Evolutionary conservation across 2,888 invertebrate genomes (phyloP), one percentile per base, ranked within the genome.

Genomic region (Mesochorus sp.): DNA sequence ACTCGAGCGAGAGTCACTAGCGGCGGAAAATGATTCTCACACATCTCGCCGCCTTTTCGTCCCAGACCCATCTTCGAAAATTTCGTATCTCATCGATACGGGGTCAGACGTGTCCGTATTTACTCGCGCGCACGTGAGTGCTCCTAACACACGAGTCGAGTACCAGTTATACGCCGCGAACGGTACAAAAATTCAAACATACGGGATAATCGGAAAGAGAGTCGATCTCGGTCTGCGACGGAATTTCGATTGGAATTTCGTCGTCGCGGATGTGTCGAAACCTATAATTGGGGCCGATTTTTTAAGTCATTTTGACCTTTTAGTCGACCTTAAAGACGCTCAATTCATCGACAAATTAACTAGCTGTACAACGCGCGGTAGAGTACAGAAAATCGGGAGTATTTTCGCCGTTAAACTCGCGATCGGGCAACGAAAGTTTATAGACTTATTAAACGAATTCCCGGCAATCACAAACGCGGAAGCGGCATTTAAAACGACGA

Each of bases 211-310:
- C 21, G 21, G 21, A 0, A 10, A 24, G 2, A 2, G n/a, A 0
- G 21, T 49, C 2, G 21, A 87, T 28, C 53, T 90, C 4, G 87
- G 87, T 2, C 68, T 89, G 3, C 83, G 86, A 12, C 81, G 87
- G 2, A 80, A 75, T 1, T 88, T 86, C 24, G 47, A 61, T 0
- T 90, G 88, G 88, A 79, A 81, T 1, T 90, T 89, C 72, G 74
- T 86, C 0, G 80, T 89, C 0, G 88, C 88, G 0, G 87, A 89
- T 47, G 85, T 88, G 0, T 75, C 85, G 0, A 84, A 82, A 17
- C 85, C 89, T 0, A 89, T 90, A 6, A 88, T 89, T 17, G 87
- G 88, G 1, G 86, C 83, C 0, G 88, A 89, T 79, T 88, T 90
- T 66, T 70, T 89, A 10, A 49, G 47, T 0, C 81, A 85, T 59